Evolutionary conservation across 1,140 invertebrate genomes (phyloP), one percentile per base, ranked within the genome.

Genomic region (Drosophila repletoides): DNA sequence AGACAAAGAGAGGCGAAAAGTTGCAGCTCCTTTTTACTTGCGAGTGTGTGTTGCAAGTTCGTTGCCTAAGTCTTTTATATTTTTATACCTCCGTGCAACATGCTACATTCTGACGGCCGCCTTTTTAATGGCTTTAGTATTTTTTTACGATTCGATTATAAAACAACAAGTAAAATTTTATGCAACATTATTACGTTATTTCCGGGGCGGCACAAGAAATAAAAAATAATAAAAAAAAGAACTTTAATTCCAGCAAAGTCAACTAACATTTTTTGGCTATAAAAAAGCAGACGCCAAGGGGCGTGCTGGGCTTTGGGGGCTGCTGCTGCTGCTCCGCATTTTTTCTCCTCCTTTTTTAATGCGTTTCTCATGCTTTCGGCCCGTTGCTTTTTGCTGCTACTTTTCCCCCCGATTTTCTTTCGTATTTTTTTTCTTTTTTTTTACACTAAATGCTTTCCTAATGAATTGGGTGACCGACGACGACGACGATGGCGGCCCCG

Each of bases 161-260:
- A 75, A 84, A 74, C 29, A 79, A 75, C 72, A 77, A 77, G 56
- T 74, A 63, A 53, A 58, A 81, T 55, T 80, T 84, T 72, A 86
- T 84, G 71, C 74, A 79, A 84, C 74, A 79, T 72, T 86, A 84
- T 86, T 86, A 84, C 80, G 72, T 86, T 84, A 86, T 84, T 79
- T 84, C 79, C 80, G 80, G 71, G 48, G 65, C 65, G 48, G 60
- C 66, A 38, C 45, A 45, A 19, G 36, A 0, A 9, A n/a, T 3
- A 40, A 6, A 26, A 19, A n/a, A 10, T 14, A 53, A 40, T 38
- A 61, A 84, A 80, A 86, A 71, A 76, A 86, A 80, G 76, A 86
- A 84, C 40, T 76, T 86, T 75, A 58, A 53, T 65, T 71, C 59
- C 26, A 59, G 58, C 67, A 71, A 71, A 66, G 67, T 71, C 61